Evolutionary conservation across 2,113 vertebrate genomes (phyloP), one percentile per base, ranked within the genome.

Genomic region (Bufo bufo): DNA sequence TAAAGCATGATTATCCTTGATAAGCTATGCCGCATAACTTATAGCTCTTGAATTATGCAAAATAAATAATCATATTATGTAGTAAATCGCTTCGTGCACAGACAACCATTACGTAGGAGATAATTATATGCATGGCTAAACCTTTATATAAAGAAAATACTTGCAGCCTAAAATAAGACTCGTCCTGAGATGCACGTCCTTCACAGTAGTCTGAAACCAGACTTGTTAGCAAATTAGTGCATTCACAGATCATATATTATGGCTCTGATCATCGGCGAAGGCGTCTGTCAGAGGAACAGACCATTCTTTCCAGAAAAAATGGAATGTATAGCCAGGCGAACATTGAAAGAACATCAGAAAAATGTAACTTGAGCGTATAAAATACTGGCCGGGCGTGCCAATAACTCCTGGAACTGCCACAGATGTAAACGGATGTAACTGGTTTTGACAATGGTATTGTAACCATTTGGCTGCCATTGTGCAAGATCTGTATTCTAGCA

Each of bases 401-500:
- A 65, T 82, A 82, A 33, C 54, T 71, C 63, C 54, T 71, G 63
- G 82, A 52, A 69, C 20, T 0, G 49, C 65, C 33, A 33, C 61
- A 69, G 23, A 69, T 54, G 7, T 84, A 84, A 54, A 71, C 45
- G 23, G 61, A 50, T 83, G 19, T 83, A 71, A 84, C 63, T 84
- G 47, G 65, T 33, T 84, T 14, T 84, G 82, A 71, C 63, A 71
- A 71, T 71, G 7, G n/a, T 17, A 52, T 19, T 52, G 20, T 52
- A 84, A 84, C 66, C 50, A 14, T 66, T 20, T 84, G 63, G 82
- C 19, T 52, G n/a, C 50, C 50, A 10, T 54, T 71, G 63, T 33
- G 19, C 82, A 23, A 14, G 45, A 9, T 50, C 20, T 50, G 45
- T 23, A 43, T 59, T 59, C 23, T 17, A 56, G 10, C 20, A 58